Percentiles rank a stretch among this genome's conserved stretches.
These are phyloP conservation scores for Troglohyphantes excavatus DNA, from an alignment of 2,888 invertebrate species.

Conservation along the genomic window DNA sequence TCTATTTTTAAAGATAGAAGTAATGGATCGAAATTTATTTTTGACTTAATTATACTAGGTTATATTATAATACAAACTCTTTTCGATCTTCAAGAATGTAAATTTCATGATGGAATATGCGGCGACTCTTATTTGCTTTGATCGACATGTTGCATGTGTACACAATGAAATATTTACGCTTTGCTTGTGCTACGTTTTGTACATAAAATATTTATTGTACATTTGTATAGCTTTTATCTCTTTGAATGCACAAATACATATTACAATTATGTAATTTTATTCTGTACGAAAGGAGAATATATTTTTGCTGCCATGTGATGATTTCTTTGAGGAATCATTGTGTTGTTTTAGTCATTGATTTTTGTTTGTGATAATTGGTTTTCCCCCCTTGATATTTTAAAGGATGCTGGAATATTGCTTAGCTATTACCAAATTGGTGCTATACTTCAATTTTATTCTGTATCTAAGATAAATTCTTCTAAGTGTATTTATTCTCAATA, in stretches of 20 bases:
- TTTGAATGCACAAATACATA: constrained; percentile 39
- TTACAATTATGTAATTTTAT: constrained; percentile 25
- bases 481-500: no score
- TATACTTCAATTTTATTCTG: neutral
- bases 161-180: constrained; percentile 31
- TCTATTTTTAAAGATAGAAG: no score
- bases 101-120: no score
- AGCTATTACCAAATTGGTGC: constrained; percentile 33
- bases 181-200: constrained; percentile 40
- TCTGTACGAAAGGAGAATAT: constrained; percentile 7
- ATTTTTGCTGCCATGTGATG: constrained; percentile 54
- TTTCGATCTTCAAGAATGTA: no score
- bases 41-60: no score
- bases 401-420: neutral
- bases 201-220: constrained; percentile 52
- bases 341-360: constrained; percentile 40
- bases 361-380: constrained; percentile 20
- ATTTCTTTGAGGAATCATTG: neutral
- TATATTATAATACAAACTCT: no score
- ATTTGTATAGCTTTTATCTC: constrained; percentile 31
- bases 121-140: no score
- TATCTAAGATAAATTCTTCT: no score
- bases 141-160: no score
- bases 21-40: no score
- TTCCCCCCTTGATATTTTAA: neutral